Base-by-base conservation (phyloP, 2,797 vertebrate genomes). In the Poecilia picta region DNA sequence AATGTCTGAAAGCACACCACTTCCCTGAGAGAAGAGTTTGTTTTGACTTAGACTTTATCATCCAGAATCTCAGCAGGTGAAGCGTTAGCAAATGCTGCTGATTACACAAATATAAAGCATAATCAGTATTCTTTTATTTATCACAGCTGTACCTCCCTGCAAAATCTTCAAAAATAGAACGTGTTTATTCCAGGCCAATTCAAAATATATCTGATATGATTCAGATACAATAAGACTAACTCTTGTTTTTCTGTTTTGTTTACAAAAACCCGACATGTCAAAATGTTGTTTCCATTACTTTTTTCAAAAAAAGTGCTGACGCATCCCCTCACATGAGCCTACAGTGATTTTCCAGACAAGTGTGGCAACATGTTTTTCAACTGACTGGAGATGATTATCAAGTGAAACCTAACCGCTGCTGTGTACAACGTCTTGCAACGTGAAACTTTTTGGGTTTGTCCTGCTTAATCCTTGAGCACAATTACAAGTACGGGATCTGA, bases 21-120 rank as follows among this genome's bases (percentile, higher is more conserved):
- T 87, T 79, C 71, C n/a, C 13, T 73, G 45, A 80, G 73, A 68
- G 73, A 41, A 78, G 66, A 73, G 72, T 71, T 18, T 57, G n/a
- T 77, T 15, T 43, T 31, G 20, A 79, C n/a, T 16, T 53, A 73
- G 57, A 28, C 36, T 49, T 81, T 82, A 53, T 75, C 73, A 53
- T 18, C 76, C 20, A 57, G 41, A 74, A 41, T 20, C 57, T 46
- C 31, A 55, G 36, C 10, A 20, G 1, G n/a, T 72, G 49, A 74
- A 41, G 51, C 23, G 5, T 7, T 5, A 12, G 46, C 2, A 25
- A 23, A 41, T 39, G 15, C 11, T 13, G 15, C 66, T n/a, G 39
- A 43, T 13, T n/a, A 41, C 8, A 59, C n/a, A 13, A 12, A 59
- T 31, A 31, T 33, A 59, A 31, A 28, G 13, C 28, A 8, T 15